These are phyloP conservation scores for Columbina picui DNA, from an alignment of 2,113 vertebrate species.

Conservation along the genomic window DNA sequence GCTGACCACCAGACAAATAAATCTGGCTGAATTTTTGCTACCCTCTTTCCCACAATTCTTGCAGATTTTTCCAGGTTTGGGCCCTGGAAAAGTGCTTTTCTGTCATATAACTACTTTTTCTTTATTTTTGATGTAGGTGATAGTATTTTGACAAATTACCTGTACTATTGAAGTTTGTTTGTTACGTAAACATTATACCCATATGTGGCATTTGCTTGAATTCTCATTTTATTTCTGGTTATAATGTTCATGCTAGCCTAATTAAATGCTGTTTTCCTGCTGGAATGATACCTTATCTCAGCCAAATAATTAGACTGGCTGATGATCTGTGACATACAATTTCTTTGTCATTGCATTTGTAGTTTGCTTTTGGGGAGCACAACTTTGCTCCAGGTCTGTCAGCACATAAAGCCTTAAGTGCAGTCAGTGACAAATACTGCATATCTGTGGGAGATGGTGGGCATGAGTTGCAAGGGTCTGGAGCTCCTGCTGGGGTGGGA, in stretches of 20 bases:
- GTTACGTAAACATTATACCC: background rate
- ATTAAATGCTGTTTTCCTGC: conserved; percentile 13
- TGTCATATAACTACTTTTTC: background rate
- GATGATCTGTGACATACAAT: background rate
- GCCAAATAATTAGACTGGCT: background rate
- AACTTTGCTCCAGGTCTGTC: background rate
- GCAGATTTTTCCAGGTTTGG: background rate
- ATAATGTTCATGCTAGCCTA: background rate
- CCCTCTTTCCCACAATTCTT: background rate
- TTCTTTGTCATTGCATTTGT: background rate
- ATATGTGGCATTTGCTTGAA: background rate
- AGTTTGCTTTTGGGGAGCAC: background rate
- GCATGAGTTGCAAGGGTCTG: background rate
- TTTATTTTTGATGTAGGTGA: background rate
- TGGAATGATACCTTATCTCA: background rate
- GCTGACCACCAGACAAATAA: background rate
- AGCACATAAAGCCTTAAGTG: background rate
- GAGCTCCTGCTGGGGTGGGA: accelerated
- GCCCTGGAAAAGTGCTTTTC: background rate
- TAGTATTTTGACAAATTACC: background rate
- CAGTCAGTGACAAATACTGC: background rate
- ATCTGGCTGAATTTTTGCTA: background rate
- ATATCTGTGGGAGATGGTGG: background rate
- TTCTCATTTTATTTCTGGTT: conserved; percentile 15
- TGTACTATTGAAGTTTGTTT: background rate